Conservation (phyloP, 2,113 vertebrate species). For the Leptodactylus fuscus region DNA sequence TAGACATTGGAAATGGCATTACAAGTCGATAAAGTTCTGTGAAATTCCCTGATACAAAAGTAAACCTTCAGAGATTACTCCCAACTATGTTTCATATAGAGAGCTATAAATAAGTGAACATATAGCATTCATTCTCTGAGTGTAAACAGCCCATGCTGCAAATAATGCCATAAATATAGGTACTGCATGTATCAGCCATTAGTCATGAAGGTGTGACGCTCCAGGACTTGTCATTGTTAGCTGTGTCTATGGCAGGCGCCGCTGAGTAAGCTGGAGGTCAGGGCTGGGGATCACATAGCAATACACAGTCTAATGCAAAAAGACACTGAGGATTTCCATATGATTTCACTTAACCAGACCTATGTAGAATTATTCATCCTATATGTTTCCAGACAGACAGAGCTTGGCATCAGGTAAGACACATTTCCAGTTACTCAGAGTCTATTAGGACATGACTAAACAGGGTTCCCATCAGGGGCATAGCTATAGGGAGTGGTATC, state of each 20-base stretch:
- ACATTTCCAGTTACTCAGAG: neutral
- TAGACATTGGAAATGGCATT: too few species aligned
- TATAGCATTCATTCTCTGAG: neutral
- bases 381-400: neutral
- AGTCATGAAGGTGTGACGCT: neutral
- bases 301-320: neutral
- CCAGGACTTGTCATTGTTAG: neutral
- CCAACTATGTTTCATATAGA: too few species aligned
- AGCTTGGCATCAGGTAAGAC: neutral
- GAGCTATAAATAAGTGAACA: neutral
- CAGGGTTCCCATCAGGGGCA: too few species aligned
- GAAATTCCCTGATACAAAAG: too few species aligned
- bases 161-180: neutral
- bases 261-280: neutral
- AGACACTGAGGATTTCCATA: neutral
- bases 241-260: neutral
- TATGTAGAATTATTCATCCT: neutral
- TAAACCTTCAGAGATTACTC: too few species aligned
- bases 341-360: neutral
- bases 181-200: neutral
- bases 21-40: too few species aligned
- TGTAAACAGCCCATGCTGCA: neutral
- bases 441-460: neutral
- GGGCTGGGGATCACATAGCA: neutral
- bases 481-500: too few species aligned